phyloP scores from a whole-genome alignment of 2,888 invertebrate genomes.

The Drosophila fulvimacula region DNA sequence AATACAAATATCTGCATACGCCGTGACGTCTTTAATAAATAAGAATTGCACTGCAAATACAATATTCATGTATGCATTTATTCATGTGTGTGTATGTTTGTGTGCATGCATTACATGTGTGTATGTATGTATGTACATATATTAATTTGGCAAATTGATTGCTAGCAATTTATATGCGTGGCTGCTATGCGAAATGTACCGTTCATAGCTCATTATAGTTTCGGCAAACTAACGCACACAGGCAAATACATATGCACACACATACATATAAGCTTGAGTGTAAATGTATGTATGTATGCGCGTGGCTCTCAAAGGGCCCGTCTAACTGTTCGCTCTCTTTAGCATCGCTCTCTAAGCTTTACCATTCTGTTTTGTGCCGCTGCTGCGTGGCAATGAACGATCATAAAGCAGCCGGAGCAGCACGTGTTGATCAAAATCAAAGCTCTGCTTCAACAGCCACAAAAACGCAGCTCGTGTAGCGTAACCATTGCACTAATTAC shows the following conservation, averaged over 20 bases:
- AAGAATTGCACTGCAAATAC: conserved; percentile 21
- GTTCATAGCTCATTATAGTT: conserved; percentile 65
- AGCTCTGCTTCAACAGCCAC: conserved; percentile 12
- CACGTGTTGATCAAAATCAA: conserved; percentile 56
- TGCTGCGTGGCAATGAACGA: conserved; percentile 70
- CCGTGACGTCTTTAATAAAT: conserved; percentile 48
- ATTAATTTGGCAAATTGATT: conserved; percentile 65
- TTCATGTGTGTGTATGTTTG: background rate
- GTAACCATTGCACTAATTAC: conserved; percentile 29
- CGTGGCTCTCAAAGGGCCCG: conserved; percentile 13
- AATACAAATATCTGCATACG: conserved; percentile 4
- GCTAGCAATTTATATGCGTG: conserved; percentile 71
- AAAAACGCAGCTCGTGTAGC: conserved; percentile 13
- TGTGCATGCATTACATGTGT: conserved; percentile 12
- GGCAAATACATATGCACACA: background rate
- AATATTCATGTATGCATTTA: conserved; percentile 20
- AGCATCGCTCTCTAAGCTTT: conserved; percentile 21
- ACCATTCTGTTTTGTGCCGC: conserved; percentile 31
- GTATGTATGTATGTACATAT: conserved; percentile 11
- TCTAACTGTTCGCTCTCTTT: conserved; percentile 12
- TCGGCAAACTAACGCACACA: conserved; percentile 24
- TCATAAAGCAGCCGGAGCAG: conserved; percentile 44
- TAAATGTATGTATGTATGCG: background rate
- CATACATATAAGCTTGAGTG: background rate
- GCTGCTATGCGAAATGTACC: conserved; percentile 51